A percentile compares a stretch with the other conserved stretches of the same genome.
Evolutionary conservation across 2,797 vertebrate species (phyloP).

Genomic region (Epinephelus malabaricus): DNA sequence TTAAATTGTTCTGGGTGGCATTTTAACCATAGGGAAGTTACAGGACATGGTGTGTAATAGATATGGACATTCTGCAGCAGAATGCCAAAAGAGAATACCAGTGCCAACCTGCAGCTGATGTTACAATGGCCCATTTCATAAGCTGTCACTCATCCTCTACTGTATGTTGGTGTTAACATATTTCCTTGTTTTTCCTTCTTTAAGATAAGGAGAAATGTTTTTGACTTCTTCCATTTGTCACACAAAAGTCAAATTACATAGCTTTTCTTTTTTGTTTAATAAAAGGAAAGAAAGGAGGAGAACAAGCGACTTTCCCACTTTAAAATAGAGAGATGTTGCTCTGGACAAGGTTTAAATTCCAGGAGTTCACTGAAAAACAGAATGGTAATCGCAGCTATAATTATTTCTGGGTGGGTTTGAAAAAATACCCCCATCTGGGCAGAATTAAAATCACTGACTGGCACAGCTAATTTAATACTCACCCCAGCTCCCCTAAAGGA

Average conservation of each 20-base stretch:
- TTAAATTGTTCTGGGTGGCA: background rate
- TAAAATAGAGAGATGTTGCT: too few relatives aligned
- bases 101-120: background rate
- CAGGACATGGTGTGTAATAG: background rate
- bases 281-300: too few relatives aligned
- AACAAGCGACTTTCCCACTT: background rate
- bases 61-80: background rate
- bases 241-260: too few relatives aligned
- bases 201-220: too few relatives aligned
- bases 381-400: background rate
- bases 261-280: too few relatives aligned
- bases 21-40: conserved; percentile 7
- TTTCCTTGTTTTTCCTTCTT: too few relatives aligned
- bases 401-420: background rate
- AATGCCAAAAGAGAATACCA: background rate
- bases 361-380: background rate
- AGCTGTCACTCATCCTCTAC: background rate
- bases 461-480: background rate
- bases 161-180: too few relatives aligned
- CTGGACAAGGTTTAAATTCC: background rate
- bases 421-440: background rate
- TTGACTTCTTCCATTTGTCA: too few relatives aligned
- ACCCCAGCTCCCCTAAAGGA: background rate
- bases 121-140: background rate
- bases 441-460: too few relatives aligned